Conservation (phyloP, 2,888 invertebrate species). For the Conops quadrifasciatus region DNA sequence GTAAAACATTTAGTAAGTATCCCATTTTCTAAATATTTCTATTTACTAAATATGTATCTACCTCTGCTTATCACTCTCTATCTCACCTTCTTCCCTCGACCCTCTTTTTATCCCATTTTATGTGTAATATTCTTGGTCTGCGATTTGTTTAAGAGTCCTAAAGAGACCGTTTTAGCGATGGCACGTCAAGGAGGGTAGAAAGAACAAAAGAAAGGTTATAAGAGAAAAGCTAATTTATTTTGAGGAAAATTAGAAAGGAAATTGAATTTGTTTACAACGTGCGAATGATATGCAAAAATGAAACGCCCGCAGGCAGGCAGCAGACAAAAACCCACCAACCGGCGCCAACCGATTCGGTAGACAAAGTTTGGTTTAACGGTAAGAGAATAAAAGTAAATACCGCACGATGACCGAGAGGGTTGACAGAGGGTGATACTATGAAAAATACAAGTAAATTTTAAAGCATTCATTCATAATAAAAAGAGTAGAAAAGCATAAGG, state of each 20-base stretch:
- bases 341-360: neutral
- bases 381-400: slow-evolving; percentile 20
- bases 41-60: too few species aligned
- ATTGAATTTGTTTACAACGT: slow-evolving; percentile 37
- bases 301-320: neutral
- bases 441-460: too few species aligned
- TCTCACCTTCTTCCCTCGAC: too few species aligned
- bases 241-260: slow-evolving; percentile 42
- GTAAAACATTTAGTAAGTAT: slow-evolving; percentile 51
- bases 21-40: slow-evolving; percentile 39
- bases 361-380: neutral
- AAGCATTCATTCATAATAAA: too few species aligned
- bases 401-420: too few species aligned
- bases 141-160: too few species aligned
- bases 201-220: slow-evolving; percentile 32
- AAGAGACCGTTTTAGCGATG: too few species aligned
- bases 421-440: too few species aligned
- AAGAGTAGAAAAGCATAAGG: too few species aligned
- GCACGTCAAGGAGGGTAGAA: neutral
- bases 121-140: too few species aligned
- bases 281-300: slow-evolving; percentile 2
- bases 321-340: slow-evolving; percentile 30
- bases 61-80: too few species aligned
- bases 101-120: too few species aligned
- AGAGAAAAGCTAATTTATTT: slow-evolving; percentile 43